Conservation (phyloP, 2,113 vertebrate genomes). For the Furnarius figulus region DNA sequence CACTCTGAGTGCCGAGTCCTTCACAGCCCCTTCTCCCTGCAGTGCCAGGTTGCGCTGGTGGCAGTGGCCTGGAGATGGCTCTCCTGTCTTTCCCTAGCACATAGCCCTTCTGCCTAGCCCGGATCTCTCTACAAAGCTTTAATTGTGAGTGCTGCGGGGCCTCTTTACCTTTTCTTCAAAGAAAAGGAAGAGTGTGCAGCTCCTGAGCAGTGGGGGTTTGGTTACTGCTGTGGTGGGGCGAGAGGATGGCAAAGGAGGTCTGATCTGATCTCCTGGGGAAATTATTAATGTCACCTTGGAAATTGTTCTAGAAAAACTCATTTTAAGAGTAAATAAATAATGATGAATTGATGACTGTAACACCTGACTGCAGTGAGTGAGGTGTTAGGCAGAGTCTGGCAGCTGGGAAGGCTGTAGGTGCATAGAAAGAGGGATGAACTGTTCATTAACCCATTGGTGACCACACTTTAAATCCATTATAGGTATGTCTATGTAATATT, state of each 20-base stretch:
- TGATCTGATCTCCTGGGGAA: neutral
- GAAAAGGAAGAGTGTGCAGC: neutral
- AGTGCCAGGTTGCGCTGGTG: neutral
- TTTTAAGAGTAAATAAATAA: neutral
- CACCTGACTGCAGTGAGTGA: neutral
- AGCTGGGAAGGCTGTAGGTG: neutral
- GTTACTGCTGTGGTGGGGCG: neutral
- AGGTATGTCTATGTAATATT: rapidly evolving
- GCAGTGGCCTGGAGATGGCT: slow-evolving; percentile 52
- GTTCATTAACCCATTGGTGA: neutral
- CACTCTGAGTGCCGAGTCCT: neutral
- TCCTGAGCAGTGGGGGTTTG: neutral
- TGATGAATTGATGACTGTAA: neutral
- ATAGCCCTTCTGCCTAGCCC: neutral
- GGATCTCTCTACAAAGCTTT: neutral
- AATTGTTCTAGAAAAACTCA: neutral
- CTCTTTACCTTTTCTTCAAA: neutral
- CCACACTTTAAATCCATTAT: rapidly evolving
- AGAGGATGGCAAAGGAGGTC: neutral
- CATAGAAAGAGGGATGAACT: neutral
- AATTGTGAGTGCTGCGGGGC: neutral
- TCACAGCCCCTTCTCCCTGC: neutral
- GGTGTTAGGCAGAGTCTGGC: neutral
- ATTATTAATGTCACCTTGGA: neutral
- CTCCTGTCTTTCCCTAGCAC: slow-evolving; percentile 22